Evolutionary conservation across 2,113 vertebrate species (phyloP), one percentile per base, ranked within the genome.

Genomic region (Oreochromis niloticus): DNA sequence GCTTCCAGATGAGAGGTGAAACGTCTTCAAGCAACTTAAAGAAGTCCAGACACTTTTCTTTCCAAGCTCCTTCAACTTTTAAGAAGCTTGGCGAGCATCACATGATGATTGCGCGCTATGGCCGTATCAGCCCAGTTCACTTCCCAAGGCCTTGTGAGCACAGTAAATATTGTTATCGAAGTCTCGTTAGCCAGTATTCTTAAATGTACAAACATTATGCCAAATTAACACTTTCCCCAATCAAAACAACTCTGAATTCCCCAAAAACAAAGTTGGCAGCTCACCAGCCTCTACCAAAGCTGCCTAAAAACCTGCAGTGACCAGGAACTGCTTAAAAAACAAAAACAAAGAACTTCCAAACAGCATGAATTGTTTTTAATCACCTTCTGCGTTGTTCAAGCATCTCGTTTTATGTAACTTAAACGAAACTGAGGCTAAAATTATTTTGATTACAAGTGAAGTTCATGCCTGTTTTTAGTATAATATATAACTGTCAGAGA

Each of bases 101-200:
- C 14, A 0, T 30, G 14, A 30, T 48, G 24, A 75, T 17, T 0
- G 13, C 1, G 43, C 2, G 1, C 43, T 50, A 30, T 75, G 43
- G 14, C 16, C 2, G 2, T 5, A 50, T 78, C 43, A 5, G 3
- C 43, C 39, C 39, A 46, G 13, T 2, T 17, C 16, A 32, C 24
- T 6, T 48, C 43, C 43, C 4, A 16, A 48, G 71, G 43, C 24
- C 43, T 50, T 50, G 43, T 32, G 0, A 75, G 43, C 16, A 19
- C 50, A 0, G 9, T 32, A 27, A 78, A 50, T 50, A 19, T 32
- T 8, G 30, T 30, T 78, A 50, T 16, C 2, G 0, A 50, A 30
- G 0, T 1, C 14, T 46, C 0, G 43, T 75, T 48, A 75, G 71
- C 16, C 68, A 17, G 13, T 75, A 46, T 75, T 48, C 22, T 10